Evolutionary conservation across 2,113 vertebrate genomes (phyloP).

Genomic region (Gymnobelideus leadbeateri): DNA sequence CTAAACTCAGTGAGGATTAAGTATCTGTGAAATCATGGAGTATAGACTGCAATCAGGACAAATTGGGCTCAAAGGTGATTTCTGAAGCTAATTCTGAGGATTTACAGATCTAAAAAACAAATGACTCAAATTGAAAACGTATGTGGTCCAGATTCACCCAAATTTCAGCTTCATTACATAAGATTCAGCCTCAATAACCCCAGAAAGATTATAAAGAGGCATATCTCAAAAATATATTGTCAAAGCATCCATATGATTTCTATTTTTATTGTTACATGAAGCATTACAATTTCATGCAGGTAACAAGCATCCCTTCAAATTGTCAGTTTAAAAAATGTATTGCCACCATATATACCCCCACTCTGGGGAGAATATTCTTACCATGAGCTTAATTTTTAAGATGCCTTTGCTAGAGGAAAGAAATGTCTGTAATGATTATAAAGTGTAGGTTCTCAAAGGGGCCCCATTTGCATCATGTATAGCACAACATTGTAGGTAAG

Average conservation of each 20-base stretch:
- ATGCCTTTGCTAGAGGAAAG: conserved; percentile 59
- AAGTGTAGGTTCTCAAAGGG: neutral
- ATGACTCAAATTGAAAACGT: neutral
- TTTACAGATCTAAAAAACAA: conserved; percentile 36
- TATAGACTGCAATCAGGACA: conserved; percentile 37
- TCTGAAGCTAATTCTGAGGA: conserved; percentile 41
- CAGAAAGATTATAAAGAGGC: conserved; percentile 35
- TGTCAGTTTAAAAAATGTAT: conserved; percentile 73
- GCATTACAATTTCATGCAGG: conserved; percentile 56
- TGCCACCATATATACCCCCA: conserved; percentile 59
- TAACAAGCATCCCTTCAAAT: conserved; percentile 72
- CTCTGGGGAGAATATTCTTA: conserved; percentile 60
- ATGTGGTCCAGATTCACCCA: conserved; percentile 1
- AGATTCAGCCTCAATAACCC: conserved; percentile 30
- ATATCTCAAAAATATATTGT: conserved; percentile 33
- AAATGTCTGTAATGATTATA: conserved; percentile 69
- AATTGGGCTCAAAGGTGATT: conserved; percentile 28
- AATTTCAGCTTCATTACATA: conserved; percentile 27
- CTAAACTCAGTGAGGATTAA: neutral
- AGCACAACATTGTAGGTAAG: neutral
- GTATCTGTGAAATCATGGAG: conserved; percentile 7
- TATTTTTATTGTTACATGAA: conserved; percentile 65
- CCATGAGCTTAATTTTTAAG: conserved; percentile 71
- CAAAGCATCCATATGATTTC: conserved; percentile 56
- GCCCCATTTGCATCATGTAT: neutral